A percentile compares a stretch with the other conserved stretches of the same genome.
Evolutionary conservation across 2,113 vertebrate species (phyloP).

Genomic region (Ancistrus triradiatus): DNA sequence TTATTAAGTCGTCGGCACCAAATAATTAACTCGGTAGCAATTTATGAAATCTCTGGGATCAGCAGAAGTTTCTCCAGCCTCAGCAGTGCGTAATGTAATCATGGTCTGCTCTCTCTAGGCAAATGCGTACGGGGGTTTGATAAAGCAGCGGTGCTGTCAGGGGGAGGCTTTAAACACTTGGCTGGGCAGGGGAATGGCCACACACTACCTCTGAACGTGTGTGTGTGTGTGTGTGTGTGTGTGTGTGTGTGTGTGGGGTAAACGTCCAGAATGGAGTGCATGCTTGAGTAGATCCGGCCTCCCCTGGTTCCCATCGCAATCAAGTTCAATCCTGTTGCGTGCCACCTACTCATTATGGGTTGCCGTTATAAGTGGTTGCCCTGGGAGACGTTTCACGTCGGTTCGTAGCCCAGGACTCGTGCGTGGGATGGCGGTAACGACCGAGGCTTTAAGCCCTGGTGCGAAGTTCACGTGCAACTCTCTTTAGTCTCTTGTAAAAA

Average conservation of each 20-base stretch:
- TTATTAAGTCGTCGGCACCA: constrained; percentile 69
- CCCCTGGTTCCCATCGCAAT: constrained; percentile 64
- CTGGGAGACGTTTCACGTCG: constrained; percentile 57
- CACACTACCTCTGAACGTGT: constrained; percentile 37
- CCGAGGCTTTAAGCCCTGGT: constrained; percentile 30
- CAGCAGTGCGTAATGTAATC: constrained; percentile 70
- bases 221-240: constrained; percentile 9
- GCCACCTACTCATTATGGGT: constrained; percentile 60
- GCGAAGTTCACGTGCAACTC: constrained; percentile 31
- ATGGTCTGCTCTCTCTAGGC: constrained; percentile 56
- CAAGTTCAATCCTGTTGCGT: constrained; percentile 65
- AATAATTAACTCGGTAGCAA: constrained; percentile 75
- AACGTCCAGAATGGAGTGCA: constrained; percentile 44
- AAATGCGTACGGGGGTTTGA: constrained; percentile 60
- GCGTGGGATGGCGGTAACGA: constrained; percentile 43
- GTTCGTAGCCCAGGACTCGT: constrained; percentile 49
- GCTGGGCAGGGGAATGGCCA: constrained; percentile 37
- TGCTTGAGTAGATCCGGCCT: constrained; percentile 48
- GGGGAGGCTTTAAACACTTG: constrained; percentile 41
- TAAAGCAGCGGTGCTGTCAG: constrained; percentile 33
- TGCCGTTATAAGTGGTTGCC: constrained; percentile 63
- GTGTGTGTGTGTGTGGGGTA: constrained; percentile 33
- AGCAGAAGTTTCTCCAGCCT: constrained; percentile 71
- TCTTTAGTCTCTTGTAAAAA: constrained; percentile 50
- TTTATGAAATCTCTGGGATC: constrained; percentile 72